These are phyloP conservation scores for Dermatemys mawii DNA, from an alignment of 2,113 vertebrate species.

Conservation along the genomic window DNA sequence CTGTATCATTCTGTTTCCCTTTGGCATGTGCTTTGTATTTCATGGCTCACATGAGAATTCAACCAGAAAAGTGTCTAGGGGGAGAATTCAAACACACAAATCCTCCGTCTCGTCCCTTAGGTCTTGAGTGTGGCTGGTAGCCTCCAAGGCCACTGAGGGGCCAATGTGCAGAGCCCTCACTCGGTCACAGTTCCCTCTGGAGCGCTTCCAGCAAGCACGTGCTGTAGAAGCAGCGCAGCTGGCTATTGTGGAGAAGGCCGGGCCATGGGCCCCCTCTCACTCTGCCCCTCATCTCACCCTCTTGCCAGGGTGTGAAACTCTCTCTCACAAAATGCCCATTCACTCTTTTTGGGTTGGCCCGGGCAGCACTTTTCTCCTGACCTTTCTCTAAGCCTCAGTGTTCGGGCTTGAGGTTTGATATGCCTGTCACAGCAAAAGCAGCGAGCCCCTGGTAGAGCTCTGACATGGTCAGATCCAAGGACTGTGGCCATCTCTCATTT, in stretches of 20 bases:
- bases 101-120: background rate
- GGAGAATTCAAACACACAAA: too few relatives aligned
- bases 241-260: background rate
- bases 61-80: background rate
- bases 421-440: background rate
- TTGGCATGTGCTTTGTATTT: background rate
- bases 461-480: fast-evolving
- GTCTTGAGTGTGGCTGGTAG: background rate
- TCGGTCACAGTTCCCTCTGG: background rate
- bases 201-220: background rate
- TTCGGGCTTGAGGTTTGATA: too few relatives aligned
- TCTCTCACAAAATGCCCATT: background rate
- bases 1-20: background rate
- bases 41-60: background rate
- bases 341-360: background rate
- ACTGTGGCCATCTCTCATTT: background rate
- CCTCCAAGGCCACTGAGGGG: background rate
- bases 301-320: background rate
- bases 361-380: background rate
- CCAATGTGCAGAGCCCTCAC: background rate
- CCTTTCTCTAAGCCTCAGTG: background rate
- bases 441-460: background rate
- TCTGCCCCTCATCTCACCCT: background rate
- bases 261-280: background rate
- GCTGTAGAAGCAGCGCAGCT: background rate